These are phyloP conservation scores for Otus sunia DNA, from an alignment of 2,113 vertebrate genomes.

Conservation along the genomic window DNA sequence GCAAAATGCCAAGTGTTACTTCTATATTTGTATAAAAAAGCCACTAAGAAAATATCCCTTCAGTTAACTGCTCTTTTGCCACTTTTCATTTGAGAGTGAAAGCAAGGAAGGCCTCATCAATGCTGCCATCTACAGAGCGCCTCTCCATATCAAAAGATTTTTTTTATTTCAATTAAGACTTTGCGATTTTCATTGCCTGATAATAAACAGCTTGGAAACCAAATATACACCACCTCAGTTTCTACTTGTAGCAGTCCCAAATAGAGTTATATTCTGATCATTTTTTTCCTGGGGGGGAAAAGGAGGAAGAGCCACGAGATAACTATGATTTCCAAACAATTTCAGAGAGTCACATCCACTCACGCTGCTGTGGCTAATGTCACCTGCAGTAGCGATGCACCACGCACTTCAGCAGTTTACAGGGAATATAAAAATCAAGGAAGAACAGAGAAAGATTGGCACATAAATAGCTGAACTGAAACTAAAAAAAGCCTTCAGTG, in stretches of 20 bases:
- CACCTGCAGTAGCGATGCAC: background rate
- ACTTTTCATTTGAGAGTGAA: background rate
- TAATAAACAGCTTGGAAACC: background rate
- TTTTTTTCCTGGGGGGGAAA: no score
- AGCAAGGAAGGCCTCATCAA: conserved; percentile 12
- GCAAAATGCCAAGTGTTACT: background rate
- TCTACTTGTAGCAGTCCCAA: background rate
- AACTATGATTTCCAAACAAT: background rate
- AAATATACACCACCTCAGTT: background rate
- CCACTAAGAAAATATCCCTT: background rate
- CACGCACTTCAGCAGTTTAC: background rate
- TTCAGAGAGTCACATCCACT: background rate
- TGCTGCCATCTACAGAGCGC: conserved; percentile 48
- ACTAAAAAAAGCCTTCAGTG: background rate
- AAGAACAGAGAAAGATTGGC: background rate
- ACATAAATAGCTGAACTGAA: background rate
- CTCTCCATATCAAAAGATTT: background rate
- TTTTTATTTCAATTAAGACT: background rate
- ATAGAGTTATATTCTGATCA: background rate
- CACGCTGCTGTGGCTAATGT: background rate
- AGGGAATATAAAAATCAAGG: background rate
- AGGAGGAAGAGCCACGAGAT: background rate
- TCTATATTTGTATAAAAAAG: background rate
- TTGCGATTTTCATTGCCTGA: background rate
- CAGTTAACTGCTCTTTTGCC: background rate